Conservation (phyloP, 2,888 invertebrate genomes). For the Gari tellinella region DNA sequence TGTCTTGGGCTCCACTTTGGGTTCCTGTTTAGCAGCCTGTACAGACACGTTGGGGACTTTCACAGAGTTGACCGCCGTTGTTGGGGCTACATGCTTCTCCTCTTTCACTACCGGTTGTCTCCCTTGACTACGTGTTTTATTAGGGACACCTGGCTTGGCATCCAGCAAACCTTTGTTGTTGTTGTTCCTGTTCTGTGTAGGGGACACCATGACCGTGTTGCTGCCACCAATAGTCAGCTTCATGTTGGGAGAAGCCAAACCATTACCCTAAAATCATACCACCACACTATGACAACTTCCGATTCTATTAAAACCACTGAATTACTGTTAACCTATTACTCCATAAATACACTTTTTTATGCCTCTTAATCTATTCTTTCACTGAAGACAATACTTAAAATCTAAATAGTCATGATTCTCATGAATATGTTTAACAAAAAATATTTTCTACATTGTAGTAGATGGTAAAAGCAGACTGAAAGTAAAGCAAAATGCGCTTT, state of each 20-base stretch:
- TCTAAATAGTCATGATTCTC: too few relatives aligned
- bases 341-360: neutral
- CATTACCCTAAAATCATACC: slow-evolving; percentile 14
- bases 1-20: slow-evolving; percentile 25
- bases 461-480: too few relatives aligned
- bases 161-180: neutral
- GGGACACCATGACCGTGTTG: slow-evolving; percentile 57
- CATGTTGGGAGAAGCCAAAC: slow-evolving; percentile 65
- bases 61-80: slow-evolving; percentile 9
- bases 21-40: slow-evolving; percentile 7
- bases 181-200: slow-evolving; percentile 22
- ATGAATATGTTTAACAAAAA: too few relatives aligned
- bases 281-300: too few relatives aligned
- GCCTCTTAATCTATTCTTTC: too few relatives aligned
- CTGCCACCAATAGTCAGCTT: slow-evolving; percentile 68
- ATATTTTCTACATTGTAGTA: too few relatives aligned
- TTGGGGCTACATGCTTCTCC: neutral
- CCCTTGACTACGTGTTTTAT: too few relatives aligned
- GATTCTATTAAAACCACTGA: neutral
- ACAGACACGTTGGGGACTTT: slow-evolving; percentile 38
- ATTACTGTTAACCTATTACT: neutral
- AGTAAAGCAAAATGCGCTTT: too few relatives aligned
- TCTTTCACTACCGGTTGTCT: neutral
- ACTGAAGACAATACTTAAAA: too few relatives aligned
- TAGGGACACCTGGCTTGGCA: too few relatives aligned